Evolutionary conservation across 2,113 vertebrate species (phyloP).

Genomic region (Cyrtonyx montezumae): DNA sequence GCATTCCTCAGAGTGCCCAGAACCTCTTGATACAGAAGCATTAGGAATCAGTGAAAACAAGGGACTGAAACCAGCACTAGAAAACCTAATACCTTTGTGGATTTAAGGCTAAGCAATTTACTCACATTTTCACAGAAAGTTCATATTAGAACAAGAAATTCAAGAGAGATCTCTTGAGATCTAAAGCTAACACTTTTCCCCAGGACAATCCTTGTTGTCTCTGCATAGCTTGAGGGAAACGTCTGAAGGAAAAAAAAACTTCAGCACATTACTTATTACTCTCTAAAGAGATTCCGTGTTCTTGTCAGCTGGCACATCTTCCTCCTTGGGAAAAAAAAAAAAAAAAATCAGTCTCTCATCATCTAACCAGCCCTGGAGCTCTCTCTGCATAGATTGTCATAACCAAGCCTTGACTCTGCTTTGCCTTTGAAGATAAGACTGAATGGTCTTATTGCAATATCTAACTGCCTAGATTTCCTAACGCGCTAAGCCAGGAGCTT

Average conservation of each 20-base stretch:
- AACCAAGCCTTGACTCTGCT: slow-evolving; percentile 8
- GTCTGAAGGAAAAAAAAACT: neutral
- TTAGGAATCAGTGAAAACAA: neutral
- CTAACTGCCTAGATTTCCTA: slow-evolving; percentile 12
- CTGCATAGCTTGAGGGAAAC: neutral
- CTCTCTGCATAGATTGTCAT: slow-evolving; percentile 29
- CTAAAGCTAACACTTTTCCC: neutral
- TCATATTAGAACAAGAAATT: neutral
- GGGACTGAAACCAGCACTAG: neutral
- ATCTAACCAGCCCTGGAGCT: slow-evolving; percentile 49
- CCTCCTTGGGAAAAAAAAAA: neutral
- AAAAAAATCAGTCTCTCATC: slow-evolving; percentile 31
- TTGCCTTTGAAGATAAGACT: slow-evolving; percentile 64
- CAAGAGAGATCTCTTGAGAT: neutral
- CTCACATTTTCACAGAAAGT: neutral
- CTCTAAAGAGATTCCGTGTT: neutral
- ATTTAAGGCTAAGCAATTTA: neutral
- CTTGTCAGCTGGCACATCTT: slow-evolving; percentile 53
- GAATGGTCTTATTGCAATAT: neutral
- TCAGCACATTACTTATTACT: neutral
- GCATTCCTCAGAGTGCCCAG: neutral
- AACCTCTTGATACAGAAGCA: accelerated
- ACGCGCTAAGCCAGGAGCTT: neutral
- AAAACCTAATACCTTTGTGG: neutral
- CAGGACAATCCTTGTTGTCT: neutral